Conservation (phyloP, 2,888 invertebrate species). For the Tachystola acroxantha region DNA sequence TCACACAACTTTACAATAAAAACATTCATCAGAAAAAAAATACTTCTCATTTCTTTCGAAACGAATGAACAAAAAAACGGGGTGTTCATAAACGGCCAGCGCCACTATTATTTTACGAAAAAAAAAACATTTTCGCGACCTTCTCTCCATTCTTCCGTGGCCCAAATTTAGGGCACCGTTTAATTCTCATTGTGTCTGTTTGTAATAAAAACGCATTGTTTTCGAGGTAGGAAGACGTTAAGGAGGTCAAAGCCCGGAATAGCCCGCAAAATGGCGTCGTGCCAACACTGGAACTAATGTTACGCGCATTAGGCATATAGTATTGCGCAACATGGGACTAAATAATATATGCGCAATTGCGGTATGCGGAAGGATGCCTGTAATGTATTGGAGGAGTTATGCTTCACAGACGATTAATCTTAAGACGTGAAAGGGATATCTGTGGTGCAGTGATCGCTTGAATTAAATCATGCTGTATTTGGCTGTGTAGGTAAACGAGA, state of each 20-base stretch:
- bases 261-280: constrained; percentile 41
- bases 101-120: neutral
- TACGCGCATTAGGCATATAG: constrained; percentile 34
- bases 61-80: too few species aligned
- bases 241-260: constrained; percentile 57
- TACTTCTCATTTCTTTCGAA: too few species aligned
- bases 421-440: neutral
- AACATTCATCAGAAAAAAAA: too few species aligned
- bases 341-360: constrained; percentile 19
- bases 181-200: constrained; percentile 19
- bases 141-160: neutral
- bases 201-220: constrained; percentile 48
- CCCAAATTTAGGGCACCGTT: constrained; percentile 9
- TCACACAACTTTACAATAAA: too few species aligned
- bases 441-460: neutral
- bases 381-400: neutral
- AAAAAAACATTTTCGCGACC: neutral
- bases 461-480: too few species aligned
- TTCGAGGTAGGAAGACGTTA: constrained; percentile 31
- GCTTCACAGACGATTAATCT: constrained; percentile 1
- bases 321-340: constrained; percentile 35
- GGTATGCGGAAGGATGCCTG: constrained; percentile 27
- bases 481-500: too few species aligned
- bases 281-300: constrained; percentile 46
- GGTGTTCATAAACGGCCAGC: too few species aligned